Evolutionary conservation across 2,888 invertebrate genomes (phyloP).

Genomic region (Cephus sareptanus): DNA sequence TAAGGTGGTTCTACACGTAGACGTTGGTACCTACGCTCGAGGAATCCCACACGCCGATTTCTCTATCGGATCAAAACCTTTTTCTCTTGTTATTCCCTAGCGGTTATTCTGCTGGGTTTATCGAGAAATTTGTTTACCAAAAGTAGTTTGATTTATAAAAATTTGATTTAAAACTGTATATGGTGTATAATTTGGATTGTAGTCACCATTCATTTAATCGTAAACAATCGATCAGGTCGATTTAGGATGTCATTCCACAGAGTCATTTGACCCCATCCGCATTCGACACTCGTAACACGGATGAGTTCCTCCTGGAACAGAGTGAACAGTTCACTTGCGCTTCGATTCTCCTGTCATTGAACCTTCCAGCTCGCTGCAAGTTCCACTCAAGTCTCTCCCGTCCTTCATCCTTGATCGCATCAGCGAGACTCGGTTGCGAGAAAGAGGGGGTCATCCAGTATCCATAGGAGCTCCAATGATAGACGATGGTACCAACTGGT

Average conservation of each 20-base stretch:
- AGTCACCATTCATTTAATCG: not conserved
- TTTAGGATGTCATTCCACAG: not conserved
- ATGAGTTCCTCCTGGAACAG: constrained; percentile 4
- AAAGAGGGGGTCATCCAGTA: not conserved
- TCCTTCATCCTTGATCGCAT: constrained; percentile 3
- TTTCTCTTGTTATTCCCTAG: not conserved
- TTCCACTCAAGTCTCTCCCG: not conserved
- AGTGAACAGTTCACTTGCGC: not conserved
- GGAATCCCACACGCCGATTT: not conserved
- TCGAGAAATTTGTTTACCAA: not conserved
- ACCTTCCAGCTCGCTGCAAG: constrained; percentile 8
- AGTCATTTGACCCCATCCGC: not conserved
- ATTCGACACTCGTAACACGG: not conserved
- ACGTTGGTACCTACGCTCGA: not conserved
- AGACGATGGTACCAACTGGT: not conserved
- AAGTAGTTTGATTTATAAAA: not conserved
- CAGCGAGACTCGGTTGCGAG: not conserved
- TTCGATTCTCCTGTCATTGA: constrained; percentile 22
- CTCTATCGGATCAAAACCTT: not conserved
- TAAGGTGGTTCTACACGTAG: not conserved
- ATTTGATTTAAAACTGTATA: not conserved
- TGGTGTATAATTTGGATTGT: not conserved
- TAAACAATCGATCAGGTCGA: not conserved
- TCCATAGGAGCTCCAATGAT: not conserved
- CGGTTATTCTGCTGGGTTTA: not conserved